Percentiles rank a stretch among this genome's conserved stretches.
Evolutionary conservation across 2,797 vertebrate genomes (phyloP).

Genomic region (Carapus acus): DNA sequence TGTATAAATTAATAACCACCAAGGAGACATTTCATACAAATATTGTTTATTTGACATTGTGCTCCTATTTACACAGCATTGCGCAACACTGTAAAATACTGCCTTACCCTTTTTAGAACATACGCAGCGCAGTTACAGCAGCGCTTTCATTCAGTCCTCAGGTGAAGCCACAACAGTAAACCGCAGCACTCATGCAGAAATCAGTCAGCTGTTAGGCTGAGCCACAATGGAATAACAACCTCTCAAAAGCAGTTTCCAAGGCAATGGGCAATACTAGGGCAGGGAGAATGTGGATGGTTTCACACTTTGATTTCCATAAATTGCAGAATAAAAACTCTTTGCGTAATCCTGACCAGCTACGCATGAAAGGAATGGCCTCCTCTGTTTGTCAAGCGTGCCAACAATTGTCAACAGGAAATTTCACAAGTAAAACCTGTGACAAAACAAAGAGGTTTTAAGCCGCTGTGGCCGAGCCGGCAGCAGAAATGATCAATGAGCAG

Average conservation of each 20-base stretch:
- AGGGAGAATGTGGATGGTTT: conserved; percentile 15
- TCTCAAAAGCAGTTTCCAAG: conserved; percentile 25
- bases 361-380: conserved; percentile 22
- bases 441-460: conserved; percentile 40
- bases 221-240: conserved; percentile 21
- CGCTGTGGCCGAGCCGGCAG: conserved; percentile 12
- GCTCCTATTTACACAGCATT: conserved; percentile 52
- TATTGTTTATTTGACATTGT: conserved; percentile 17
- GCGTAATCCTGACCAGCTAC: conserved; percentile 16
- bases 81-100: conserved; percentile 34
- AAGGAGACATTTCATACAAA: conserved; percentile 36
- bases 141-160: conserved; percentile 16
- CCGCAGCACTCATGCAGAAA: conserved; percentile 7
- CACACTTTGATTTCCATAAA: conserved; percentile 28
- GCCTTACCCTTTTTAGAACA: background rate
- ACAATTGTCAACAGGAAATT: conserved; percentile 40
- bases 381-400: conserved; percentile 42
- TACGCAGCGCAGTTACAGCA: conserved; percentile 28
- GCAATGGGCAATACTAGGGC: conserved; percentile 16
- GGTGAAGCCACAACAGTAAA: conserved; percentile 15
- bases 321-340: conserved; percentile 14
- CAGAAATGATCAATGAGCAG: conserved; percentile 16
- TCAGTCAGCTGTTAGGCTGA: conserved; percentile 26
- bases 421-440: conserved; percentile 37
- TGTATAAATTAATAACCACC: conserved; percentile 20